These are phyloP conservation scores for Calidris pygmaea DNA, from an alignment of 2,113 vertebrate genomes.

Conservation along the genomic window DNA sequence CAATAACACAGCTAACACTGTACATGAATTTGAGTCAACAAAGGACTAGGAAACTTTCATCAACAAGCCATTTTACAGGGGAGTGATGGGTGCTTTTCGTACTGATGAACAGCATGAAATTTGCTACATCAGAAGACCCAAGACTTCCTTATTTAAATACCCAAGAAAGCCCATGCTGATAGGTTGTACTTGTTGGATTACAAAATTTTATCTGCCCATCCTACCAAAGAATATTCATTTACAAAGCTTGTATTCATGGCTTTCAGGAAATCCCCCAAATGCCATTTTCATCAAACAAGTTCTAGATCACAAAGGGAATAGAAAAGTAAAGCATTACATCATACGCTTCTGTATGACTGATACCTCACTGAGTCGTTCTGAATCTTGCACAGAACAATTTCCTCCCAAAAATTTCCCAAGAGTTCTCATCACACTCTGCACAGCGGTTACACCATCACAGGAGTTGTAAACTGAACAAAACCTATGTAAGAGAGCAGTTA, in stretches of 20 bases:
- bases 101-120: not conserved
- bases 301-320: not conserved
- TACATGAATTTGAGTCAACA: not conserved
- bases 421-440: constrained; percentile 71
- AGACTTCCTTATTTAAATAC: not conserved
- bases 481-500: constrained; percentile 79
- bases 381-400: constrained; percentile 60
- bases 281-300: not conserved
- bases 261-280: not conserved
- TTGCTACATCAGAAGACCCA: not conserved
- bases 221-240: not conserved
- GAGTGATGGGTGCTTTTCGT: not conserved
- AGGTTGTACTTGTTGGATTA: not conserved
- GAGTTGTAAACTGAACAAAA: constrained; percentile 72
- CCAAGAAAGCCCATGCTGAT: not conserved
- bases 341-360: not conserved
- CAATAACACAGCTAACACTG: not conserved
- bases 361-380: constrained; percentile 59
- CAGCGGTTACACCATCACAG: constrained; percentile 73
- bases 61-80: not conserved
- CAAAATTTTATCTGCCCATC: not conserved
- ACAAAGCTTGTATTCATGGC: not conserved
- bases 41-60: not conserved
- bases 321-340: not conserved
- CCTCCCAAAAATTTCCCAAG: constrained; percentile 70